These are phyloP conservation scores for Carollia perspicillata DNA, from an alignment of 2,113 vertebrate species.

Conservation along the genomic window DNA sequence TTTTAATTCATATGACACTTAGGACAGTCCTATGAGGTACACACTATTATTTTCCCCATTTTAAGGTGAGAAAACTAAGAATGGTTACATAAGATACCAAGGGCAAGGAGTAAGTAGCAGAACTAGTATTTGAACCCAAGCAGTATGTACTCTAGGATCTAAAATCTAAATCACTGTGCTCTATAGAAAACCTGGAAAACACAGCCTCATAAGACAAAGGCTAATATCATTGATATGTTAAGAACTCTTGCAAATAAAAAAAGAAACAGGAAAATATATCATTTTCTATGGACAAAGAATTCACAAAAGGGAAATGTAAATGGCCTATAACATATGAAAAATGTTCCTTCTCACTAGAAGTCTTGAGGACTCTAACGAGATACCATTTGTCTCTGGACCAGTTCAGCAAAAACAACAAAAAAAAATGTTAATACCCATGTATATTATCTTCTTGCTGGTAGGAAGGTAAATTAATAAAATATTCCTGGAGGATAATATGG, in stretches of 20 bases:
- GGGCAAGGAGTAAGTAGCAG: neutral
- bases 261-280: neutral
- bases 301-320: constrained; percentile 36
- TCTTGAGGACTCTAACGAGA: neutral
- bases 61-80: constrained; percentile 29
- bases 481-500: neutral
- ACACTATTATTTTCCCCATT: neutral
- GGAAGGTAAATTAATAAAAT: neutral
- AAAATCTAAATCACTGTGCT: constrained; percentile 17
- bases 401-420: neutral
- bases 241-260: constrained; percentile 30
- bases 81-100: neutral
- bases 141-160: neutral
- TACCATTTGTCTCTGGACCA: neutral
- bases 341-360: neutral
- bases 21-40: neutral
- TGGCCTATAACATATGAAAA: constrained; percentile 42
- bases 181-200: constrained; percentile 10
- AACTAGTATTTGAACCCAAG: constrained; percentile 7
- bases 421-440: neutral
- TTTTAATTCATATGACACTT: constrained; percentile 22
- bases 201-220: neutral
- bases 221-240: neutral
- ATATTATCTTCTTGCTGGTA: constrained; percentile 15
- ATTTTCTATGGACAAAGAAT: constrained; percentile 5